These are phyloP conservation scores for Chelon auratus DNA, from an alignment of 2,797 vertebrate species.

Conservation along the genomic window DNA sequence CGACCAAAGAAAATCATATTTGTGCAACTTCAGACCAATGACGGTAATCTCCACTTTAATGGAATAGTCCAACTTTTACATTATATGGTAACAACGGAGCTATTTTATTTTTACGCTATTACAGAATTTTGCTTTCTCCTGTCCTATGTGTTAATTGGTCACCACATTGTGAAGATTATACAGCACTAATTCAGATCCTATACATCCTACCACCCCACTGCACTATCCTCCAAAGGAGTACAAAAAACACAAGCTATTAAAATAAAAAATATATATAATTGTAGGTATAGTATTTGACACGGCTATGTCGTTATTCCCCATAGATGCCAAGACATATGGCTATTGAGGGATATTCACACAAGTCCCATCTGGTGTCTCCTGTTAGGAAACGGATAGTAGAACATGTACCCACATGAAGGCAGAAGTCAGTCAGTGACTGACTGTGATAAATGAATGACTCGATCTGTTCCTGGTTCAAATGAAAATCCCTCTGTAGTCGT, in stretches of 20 bases:
- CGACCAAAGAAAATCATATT: constrained; percentile 39
- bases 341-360: constrained; percentile 46
- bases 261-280: constrained; percentile 39
- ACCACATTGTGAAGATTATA: constrained; percentile 55
- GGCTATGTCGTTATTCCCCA: constrained; percentile 40
- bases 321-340: constrained; percentile 41
- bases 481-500: constrained; percentile 22
- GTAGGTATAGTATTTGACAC: constrained; percentile 52
- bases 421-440: constrained; percentile 21
- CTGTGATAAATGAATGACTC: constrained; percentile 33
- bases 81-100: constrained; percentile 35
- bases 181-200: constrained; percentile 61
- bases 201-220: constrained; percentile 58
- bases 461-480: constrained; percentile 29
- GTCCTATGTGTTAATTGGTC: constrained; percentile 34
- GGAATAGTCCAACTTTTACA: constrained; percentile 43
- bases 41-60: constrained; percentile 33
- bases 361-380: constrained; percentile 29
- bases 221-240: constrained; percentile 50
- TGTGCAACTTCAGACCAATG: constrained; percentile 49
- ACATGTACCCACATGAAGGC: constrained; percentile 34
- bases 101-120: constrained; percentile 38
- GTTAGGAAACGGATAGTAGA: constrained; percentile 34
- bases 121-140: constrained; percentile 29
- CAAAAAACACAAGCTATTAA: constrained; percentile 55